These are phyloP conservation scores for Metopolophium dirhodum DNA, from an alignment of 1,140 invertebrate species.

Conservation along the genomic window DNA sequence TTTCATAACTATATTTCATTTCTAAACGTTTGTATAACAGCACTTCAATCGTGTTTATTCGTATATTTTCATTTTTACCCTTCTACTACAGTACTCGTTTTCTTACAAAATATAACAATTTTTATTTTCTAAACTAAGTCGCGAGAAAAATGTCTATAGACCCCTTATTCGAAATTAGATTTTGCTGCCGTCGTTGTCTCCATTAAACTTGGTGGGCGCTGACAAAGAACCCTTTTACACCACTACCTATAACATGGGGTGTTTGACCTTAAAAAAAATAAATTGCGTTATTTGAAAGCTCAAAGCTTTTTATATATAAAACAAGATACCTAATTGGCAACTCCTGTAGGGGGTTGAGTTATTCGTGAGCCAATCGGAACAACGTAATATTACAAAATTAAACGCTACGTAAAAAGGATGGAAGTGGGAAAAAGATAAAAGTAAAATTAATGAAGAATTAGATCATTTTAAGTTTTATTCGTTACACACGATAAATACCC, in stretches of 20 bases:
- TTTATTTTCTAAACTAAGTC: slow-evolving; percentile 24
- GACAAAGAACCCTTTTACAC: slow-evolving; percentile 47
- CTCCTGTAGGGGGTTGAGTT: background rate
- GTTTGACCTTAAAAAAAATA: slow-evolving; percentile 48
- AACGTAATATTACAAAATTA: slow-evolving; percentile 33
- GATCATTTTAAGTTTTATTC: slow-evolving; percentile 7
- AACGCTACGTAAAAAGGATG: background rate
- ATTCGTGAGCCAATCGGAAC: slow-evolving; percentile 28
- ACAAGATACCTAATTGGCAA: slow-evolving; percentile 35
- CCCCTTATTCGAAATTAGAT: slow-evolving; percentile 39
- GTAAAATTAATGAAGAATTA: slow-evolving; percentile 45
- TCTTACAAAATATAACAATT: slow-evolving; percentile 1
- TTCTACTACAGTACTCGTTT: background rate
- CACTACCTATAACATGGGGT: slow-evolving; percentile 12
- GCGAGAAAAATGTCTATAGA: slow-evolving; percentile 13
- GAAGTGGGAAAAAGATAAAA: slow-evolving; percentile 37
- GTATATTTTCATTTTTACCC: background rate
- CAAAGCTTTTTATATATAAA: slow-evolving; percentile 38
- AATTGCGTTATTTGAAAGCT: slow-evolving; percentile 31
- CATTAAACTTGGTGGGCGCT: slow-evolving; percentile 44
- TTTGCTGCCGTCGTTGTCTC: slow-evolving; percentile 38
- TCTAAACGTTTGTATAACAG: slow-evolving; percentile 28
- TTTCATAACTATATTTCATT: slow-evolving; percentile 19
- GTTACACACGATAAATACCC: slow-evolving; percentile 6
- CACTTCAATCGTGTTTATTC: slow-evolving; percentile 26